Percentiles rank a stretch among this genome's conserved stretches.
These are phyloP conservation scores for Balaenoptera acutorostrata DNA, from an alignment of 2,113 vertebrate species.

Conservation along the genomic window DNA sequence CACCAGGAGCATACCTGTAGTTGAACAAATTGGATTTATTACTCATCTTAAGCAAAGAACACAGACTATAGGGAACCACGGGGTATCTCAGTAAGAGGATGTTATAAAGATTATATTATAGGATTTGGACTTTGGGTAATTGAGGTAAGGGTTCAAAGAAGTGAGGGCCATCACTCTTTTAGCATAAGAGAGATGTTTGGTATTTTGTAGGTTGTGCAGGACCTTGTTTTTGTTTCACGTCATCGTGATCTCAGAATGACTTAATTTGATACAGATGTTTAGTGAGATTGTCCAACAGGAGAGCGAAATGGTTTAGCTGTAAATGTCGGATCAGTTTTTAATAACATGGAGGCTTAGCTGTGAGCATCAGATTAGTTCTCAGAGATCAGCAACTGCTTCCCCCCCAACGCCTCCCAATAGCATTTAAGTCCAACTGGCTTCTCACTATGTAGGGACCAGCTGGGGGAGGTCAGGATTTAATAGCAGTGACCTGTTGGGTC, in stretches of 20 bases:
- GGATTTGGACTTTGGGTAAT: neutral
- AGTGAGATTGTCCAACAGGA: neutral
- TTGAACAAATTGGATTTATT: neutral
- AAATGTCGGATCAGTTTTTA: neutral
- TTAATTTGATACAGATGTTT: neutral
- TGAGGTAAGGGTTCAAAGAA: neutral
- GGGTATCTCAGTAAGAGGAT: neutral
- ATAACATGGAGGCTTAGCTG: neutral
- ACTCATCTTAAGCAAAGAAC: neutral
- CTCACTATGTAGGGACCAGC: neutral
- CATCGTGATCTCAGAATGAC: neutral
- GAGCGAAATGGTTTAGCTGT: neutral
- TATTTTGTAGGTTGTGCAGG: neutral
- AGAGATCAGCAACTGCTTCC: neutral
- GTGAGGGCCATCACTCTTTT: neutral
- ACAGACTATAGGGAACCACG: neutral
- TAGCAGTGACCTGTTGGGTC: neutral
- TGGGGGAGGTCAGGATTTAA: neutral
- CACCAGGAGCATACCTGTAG: neutral
- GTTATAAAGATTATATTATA: neutral
- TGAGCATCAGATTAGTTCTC: neutral
- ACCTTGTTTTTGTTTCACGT: neutral
- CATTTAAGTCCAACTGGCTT: neutral
- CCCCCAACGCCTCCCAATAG: rapidly evolving
- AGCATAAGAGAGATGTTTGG: neutral